These are phyloP conservation scores for Eulemur albifrons DNA, from an alignment of 2,797 vertebrate genomes.

Conservation along the genomic window DNA sequence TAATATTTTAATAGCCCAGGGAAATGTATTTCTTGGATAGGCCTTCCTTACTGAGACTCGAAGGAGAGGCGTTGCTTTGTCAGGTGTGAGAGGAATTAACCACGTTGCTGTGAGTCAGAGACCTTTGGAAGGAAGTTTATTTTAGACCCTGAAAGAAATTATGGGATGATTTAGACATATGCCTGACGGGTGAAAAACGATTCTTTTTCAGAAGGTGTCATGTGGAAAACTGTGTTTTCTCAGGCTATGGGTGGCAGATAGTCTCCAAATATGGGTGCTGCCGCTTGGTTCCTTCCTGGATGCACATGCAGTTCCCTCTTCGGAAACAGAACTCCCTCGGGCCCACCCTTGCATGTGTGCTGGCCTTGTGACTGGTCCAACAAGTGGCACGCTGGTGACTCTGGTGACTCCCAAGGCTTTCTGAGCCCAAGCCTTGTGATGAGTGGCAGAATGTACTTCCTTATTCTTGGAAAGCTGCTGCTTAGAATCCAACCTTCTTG, in stretches of 20 bases:
- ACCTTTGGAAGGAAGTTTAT: constrained; percentile 5
- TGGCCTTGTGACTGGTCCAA: not conserved
- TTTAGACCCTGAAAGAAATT: constrained; percentile 18
- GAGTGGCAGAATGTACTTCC: not conserved
- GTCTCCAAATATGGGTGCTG: not conserved
- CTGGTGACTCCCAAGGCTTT: too few relatives aligned
- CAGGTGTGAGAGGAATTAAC: not conserved
- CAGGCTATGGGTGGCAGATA: fast-evolving
- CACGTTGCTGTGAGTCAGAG: not conserved
- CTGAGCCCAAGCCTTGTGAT: not conserved
- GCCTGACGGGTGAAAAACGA: not conserved
- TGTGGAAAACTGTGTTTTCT: not conserved
- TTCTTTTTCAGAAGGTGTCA: not conserved
- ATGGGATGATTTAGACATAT: not conserved
- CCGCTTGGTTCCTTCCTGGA: fast-evolving
- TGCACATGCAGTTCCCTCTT: fast-evolving
- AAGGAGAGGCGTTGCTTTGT: not conserved
- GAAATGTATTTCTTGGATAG: not conserved
- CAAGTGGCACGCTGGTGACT: not conserved
- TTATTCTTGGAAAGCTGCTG: not conserved
- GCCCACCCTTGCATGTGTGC: fast-evolving
- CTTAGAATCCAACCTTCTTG: not conserved
- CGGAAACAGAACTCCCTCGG: fast-evolving
- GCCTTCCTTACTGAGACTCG: not conserved
- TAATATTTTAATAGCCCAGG: constrained; percentile 4